A percentile compares a stretch with the other conserved stretches of the same genome.
Conservation (phyloP, 2,888 invertebrate species). For the Perizoma flavofasciatum region DNA sequence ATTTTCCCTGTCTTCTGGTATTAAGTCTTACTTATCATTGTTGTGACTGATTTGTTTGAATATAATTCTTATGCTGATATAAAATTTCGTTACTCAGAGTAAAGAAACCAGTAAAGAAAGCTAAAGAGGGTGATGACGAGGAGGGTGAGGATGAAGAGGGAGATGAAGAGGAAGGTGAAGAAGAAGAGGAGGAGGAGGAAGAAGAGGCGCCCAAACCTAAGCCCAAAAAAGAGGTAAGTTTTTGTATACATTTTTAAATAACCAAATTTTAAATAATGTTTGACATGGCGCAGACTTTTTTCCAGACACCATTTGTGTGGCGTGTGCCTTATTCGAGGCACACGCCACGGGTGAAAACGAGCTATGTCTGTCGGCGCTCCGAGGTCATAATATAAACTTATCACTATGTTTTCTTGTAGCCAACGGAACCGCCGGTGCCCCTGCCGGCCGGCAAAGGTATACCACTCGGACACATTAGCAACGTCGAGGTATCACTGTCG, state of each 20-base stretch:
- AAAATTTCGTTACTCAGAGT: slow-evolving; percentile 12
- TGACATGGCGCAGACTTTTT: too few relatives aligned
- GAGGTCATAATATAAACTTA: neutral
- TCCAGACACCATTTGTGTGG: too few relatives aligned
- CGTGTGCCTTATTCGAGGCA: too few relatives aligned
- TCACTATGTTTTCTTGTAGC: slow-evolving; percentile 47
- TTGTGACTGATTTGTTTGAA: too few relatives aligned
- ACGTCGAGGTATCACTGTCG: slow-evolving; percentile 85
- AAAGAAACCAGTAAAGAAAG: slow-evolving; percentile 37
- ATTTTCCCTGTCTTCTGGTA: too few relatives aligned
- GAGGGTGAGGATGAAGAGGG: slow-evolving; percentile 73
- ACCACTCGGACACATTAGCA: slow-evolving; percentile 87
- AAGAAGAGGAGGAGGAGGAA: slow-evolving; percentile 75
- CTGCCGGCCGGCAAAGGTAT: slow-evolving; percentile 86
- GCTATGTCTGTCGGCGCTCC: too few relatives aligned
- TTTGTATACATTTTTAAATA: too few relatives aligned
- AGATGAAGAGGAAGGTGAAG: slow-evolving; percentile 70
- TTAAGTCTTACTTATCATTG: too few relatives aligned
- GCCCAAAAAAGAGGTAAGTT: slow-evolving; percentile 75
- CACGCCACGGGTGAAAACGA: too few relatives aligned
- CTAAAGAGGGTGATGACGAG: slow-evolving; percentile 66
- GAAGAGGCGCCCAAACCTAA: slow-evolving; percentile 76
- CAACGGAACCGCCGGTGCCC: slow-evolving; percentile 80
- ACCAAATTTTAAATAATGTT: too few relatives aligned
- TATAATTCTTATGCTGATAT: too few relatives aligned